Percentiles rank a stretch among this genome's conserved stretches.
Conservation (phyloP, 2,888 invertebrate species). For the Serrognathus titanus region DNA sequence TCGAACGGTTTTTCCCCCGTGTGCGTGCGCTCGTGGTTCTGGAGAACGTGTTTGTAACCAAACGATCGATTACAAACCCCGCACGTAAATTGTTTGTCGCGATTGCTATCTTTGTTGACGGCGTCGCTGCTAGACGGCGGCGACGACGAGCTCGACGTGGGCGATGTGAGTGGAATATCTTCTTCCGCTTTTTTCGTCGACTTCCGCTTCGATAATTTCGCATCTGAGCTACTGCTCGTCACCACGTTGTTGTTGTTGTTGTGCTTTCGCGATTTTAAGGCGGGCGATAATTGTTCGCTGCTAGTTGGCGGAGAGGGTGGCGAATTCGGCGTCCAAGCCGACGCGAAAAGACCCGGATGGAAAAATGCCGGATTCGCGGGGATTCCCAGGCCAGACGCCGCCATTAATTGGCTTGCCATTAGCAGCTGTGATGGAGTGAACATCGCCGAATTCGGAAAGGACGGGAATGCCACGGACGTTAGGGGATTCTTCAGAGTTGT, state of each 20-base stretch:
- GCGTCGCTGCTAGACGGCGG: slow-evolving; percentile 48
- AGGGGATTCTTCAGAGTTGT: slow-evolving; percentile 56
- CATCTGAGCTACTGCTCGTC: slow-evolving; percentile 49
- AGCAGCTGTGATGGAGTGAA: slow-evolving; percentile 52
- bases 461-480: slow-evolving; percentile 55
- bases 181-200: slow-evolving; percentile 36
- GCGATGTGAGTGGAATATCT: slow-evolving; percentile 51
- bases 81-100: slow-evolving; percentile 84
- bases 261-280: slow-evolving; percentile 38
- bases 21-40: slow-evolving; percentile 92
- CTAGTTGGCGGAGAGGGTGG: slow-evolving; percentile 53
- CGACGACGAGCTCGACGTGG: slow-evolving; percentile 57
- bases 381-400: slow-evolving; percentile 57
- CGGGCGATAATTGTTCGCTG: slow-evolving; percentile 46
- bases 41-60: slow-evolving; percentile 91
- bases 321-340: slow-evolving; percentile 50
- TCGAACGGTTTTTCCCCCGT: slow-evolving; percentile 94
- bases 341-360: slow-evolving; percentile 58
- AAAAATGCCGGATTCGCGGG: slow-evolving; percentile 60
- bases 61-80: slow-evolving; percentile 84
- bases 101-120: slow-evolving; percentile 39
- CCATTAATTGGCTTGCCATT: slow-evolving; percentile 54
- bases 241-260: slow-evolving; percentile 49
- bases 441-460: slow-evolving; percentile 48
- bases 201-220: slow-evolving; percentile 42